Base-by-base conservation (phyloP, 1,140 invertebrate genomes). In the Holotrichia oblita region DNA sequence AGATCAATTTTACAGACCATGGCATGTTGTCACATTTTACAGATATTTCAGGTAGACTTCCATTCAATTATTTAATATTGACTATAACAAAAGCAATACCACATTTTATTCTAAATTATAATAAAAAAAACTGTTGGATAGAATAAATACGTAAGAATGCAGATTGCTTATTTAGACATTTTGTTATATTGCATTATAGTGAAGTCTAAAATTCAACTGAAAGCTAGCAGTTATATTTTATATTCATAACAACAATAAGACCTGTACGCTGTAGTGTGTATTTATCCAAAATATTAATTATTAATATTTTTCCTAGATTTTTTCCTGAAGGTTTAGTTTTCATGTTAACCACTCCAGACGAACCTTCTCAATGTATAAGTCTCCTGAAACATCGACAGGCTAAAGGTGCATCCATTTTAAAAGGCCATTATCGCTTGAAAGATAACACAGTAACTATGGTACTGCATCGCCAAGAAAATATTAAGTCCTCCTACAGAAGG, bases 21-120 rank as follows among this genome's bases (percentile, higher is more conserved):
- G 95, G 91, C 95, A 98, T 88, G 85, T 97, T 42, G 93, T 99
- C 22, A 93, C 95, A 83, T 99, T 98, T 88, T 98, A 94, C 87
- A 91, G 97, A 80, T 98, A 97, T 87, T 89, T 98, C 77, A 91
- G 93, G 92, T 93, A 85, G 85, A 89, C 9, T 27, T 14, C 4
- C 8, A 3, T 17, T 10, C 4, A 12, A 69, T 27, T 14, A 34
- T 48, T 14, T 17, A 6, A 48, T 48, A 17, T 8, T 34, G 27
- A 2, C 2, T 34, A 34, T 34, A 34, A 34, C 2, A 34, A 34
- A 34, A 4, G 1, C 1, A 4, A 34, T 34, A 34, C 27, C 27
- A 34, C 4, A 34, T 4, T 34, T 34, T 2, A 34, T 2, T 34
- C 27, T 34, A 2, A 34, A 2, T 34, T 2, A 1, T 34, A 34